These are phyloP conservation scores for Agrotis exclamationis DNA, from an alignment of 2,888 invertebrate species.

Conservation along the genomic window DNA sequence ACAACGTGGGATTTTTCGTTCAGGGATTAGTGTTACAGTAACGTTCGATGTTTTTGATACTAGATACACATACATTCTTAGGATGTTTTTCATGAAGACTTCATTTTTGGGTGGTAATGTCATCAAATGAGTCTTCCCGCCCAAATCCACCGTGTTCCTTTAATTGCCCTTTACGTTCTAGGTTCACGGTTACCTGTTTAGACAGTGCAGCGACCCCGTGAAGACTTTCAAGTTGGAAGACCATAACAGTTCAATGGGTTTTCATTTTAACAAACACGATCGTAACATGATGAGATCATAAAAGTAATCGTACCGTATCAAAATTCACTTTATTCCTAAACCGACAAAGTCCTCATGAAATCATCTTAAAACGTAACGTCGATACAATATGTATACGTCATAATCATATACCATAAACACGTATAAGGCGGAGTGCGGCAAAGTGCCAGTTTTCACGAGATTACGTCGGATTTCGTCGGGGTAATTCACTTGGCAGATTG, in stretches of 20 bases:
- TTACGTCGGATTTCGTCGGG: conserved; percentile 67
- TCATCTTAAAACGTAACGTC: conserved; percentile 13
- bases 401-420: conserved; percentile 54
- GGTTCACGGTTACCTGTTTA: too few relatives aligned
- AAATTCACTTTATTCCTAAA: not conserved
- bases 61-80: not conserved
- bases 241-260: not conserved
- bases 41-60: conserved; percentile 26
- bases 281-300: not conserved
- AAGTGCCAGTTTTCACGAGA: conserved; percentile 68
- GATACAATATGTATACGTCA: conserved; percentile 49
- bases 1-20: conserved; percentile 71
- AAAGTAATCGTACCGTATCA: too few relatives aligned
- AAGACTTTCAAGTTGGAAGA: not conserved
- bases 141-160: too few relatives aligned
- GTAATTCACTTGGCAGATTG: conserved; percentile 75
- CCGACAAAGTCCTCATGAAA: conserved; percentile 10
- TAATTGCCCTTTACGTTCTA: too few relatives aligned
- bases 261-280: not conserved
- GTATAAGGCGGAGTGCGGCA: conserved; percentile 36
- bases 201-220: too few relatives aligned
- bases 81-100: not conserved
- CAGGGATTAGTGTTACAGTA: conserved; percentile 52
- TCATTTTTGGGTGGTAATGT: too few relatives aligned
- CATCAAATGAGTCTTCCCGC: too few relatives aligned